Evolutionary conservation across 2,888 invertebrate species (phyloP), one percentile per base, ranked within the genome.

Genomic region (Zonitis immaculata): DNA sequence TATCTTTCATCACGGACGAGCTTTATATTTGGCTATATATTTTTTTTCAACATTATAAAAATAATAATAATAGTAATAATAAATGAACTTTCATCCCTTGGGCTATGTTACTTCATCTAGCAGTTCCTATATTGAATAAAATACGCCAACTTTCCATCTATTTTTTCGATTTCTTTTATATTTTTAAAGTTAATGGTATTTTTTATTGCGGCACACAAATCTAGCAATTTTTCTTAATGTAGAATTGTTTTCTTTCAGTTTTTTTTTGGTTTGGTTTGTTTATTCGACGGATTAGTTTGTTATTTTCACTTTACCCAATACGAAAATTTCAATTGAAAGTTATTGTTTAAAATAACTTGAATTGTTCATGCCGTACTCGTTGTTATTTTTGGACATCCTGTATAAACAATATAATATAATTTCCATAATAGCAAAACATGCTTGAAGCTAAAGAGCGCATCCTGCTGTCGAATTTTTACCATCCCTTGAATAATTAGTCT

Each of bases 1-100:
- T 62, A 63, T 62, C 66, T 65, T 66, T 65, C 67, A 66, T 67
- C 56, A 59, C 59, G 52, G 61, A 53, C 60, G 57, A n/a, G n/a
- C 60, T 63, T 63, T 61, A 61, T 58, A 59, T 56, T 61, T 59
- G 51, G 51, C 48, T 57, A 53, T 51, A 60, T 59, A 61, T 59
- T 61, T 55, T 57, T 57, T 54, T 6, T 42, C 52, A 57, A 60
- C 60, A 61, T 60, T 56, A 58, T 56, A 51, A 48, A 49, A 18
- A n/a, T n/a, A n/a, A n/a, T n/a, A n/a, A n/a, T n/a, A n/a, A n/a
- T n/a, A n/a, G n/a, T n/a, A n/a, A n/a, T n/a, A n/a, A n/a, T n/a
- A n/a, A n/a, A n/a, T n/a, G n/a, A n/a, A n/a, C n/a, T n/a, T n/a
- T 16, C 35, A 18, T 9, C 35, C 51, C 49, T 35, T 47, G 32